Conservation (phyloP, 2,113 vertebrate species). For the Bubo blakistoni region DNA sequence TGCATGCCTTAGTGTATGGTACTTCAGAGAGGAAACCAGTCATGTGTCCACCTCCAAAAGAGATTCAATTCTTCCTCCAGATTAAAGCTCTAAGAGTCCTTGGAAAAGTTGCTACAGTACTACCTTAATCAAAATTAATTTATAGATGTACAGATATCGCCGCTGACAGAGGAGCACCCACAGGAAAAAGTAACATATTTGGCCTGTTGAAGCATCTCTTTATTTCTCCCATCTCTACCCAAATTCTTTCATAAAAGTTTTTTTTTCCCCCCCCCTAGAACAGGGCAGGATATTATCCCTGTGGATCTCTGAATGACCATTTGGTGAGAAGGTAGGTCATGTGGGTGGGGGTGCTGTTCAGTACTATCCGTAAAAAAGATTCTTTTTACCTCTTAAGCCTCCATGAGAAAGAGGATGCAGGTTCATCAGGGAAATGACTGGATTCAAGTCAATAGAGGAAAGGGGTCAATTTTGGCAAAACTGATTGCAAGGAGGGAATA, state of each 20-base stretch:
- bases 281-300: not conserved
- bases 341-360: not conserved
- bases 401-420: not conserved
- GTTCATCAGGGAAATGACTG: not conserved
- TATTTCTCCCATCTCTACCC: not conserved
- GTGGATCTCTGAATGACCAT: not conserved
- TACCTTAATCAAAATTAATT: not conserved
- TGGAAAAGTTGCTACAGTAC: not conserved
- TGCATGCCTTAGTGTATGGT: not conserved
- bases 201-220: not conserved
- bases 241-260: not conserved
- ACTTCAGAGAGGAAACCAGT: not conserved
- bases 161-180: rapidly evolving
- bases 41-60: not conserved
- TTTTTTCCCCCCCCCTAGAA: not conserved
- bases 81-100: not conserved
- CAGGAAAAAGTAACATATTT: not conserved
- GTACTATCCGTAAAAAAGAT: not conserved
- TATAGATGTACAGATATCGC: not conserved
- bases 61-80: not conserved
- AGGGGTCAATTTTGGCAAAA: not conserved
- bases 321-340: not conserved
- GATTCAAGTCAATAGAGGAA: not conserved
- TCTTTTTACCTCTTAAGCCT: not conserved
- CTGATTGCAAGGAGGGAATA: not conserved